A percentile compares a stretch with the other conserved stretches of the same genome.
Conservation (phyloP, 2,888 invertebrate genomes). For the Bugulina stolonifera region DNA sequence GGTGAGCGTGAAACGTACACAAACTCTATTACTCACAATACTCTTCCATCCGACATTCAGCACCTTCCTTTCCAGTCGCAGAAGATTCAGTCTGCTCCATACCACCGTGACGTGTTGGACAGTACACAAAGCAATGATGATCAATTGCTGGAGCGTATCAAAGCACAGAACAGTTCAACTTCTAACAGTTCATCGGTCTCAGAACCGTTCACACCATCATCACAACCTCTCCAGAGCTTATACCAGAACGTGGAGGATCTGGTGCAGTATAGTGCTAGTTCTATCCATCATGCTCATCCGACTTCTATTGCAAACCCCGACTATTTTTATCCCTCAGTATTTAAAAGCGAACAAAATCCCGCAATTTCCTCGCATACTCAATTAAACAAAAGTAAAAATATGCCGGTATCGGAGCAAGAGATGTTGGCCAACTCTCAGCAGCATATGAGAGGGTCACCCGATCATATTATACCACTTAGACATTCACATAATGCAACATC, state of each 20-base stretch:
- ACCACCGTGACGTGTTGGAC: no score
- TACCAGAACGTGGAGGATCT: neutral
- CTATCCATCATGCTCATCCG: neutral
- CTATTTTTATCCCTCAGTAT: neutral
- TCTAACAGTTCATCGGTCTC: neutral
- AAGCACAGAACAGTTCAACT: neutral
- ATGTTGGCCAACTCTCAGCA: neutral
- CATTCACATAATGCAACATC: neutral
- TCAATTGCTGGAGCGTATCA: neutral
- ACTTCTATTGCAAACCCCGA: neutral
- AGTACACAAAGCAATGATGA: constrained; percentile 1
- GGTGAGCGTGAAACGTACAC: no score
- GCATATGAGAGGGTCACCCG: neutral
- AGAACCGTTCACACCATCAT: neutral
- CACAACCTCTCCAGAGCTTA: neutral
- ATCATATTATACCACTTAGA: neutral
- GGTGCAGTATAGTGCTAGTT: neutral
- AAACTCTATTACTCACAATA: no score
- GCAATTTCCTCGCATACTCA: no score
- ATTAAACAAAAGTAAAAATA: neutral
- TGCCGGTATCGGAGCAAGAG: neutral
- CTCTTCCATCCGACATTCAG: neutral
- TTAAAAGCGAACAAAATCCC: neutral
- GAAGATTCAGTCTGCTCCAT: no score
- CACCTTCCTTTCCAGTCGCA: neutral